Conservation (phyloP, 2,113 vertebrate species). For the Pogona vitticeps region DNA sequence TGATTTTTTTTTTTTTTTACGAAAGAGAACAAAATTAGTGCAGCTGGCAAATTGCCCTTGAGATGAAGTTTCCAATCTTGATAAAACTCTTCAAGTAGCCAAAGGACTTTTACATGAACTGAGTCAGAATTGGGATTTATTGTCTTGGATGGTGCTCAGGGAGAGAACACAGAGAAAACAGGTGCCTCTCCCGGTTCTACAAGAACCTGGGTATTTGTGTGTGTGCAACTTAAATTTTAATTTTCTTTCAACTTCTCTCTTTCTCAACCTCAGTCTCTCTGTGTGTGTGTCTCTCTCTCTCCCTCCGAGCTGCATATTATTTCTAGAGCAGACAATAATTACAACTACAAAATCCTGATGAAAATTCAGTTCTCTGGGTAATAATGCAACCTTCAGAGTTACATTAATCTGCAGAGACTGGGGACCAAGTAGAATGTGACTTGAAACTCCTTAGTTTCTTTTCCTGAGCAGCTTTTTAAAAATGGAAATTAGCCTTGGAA, state of each 20-base stretch:
- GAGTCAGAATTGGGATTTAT: neutral
- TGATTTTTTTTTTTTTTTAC: neutral
- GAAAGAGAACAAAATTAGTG: neutral
- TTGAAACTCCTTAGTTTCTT: neutral
- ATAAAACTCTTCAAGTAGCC: neutral
- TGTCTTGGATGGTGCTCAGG: neutral
- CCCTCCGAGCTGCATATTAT: neutral
- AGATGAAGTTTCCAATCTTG: too few species aligned
- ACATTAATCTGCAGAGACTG: neutral
- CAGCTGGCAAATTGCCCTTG: too few species aligned
- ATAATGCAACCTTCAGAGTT: neutral
- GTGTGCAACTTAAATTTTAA: too few species aligned
- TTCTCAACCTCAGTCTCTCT: neutral
- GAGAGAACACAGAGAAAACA: neutral
- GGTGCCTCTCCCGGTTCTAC: neutral
- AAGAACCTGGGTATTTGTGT: neutral
- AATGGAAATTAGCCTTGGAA: neutral
- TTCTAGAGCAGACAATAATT: neutral
- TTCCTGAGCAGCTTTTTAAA: neutral
- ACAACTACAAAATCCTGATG: neutral
- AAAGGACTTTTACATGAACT: neutral
- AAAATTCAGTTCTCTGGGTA: neutral
- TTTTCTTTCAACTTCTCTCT: too few species aligned
- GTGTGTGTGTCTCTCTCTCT: too few species aligned
- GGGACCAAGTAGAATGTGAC: neutral